Conservation (phyloP, 2,113 vertebrate species). For the Lycaon pictus region DNA sequence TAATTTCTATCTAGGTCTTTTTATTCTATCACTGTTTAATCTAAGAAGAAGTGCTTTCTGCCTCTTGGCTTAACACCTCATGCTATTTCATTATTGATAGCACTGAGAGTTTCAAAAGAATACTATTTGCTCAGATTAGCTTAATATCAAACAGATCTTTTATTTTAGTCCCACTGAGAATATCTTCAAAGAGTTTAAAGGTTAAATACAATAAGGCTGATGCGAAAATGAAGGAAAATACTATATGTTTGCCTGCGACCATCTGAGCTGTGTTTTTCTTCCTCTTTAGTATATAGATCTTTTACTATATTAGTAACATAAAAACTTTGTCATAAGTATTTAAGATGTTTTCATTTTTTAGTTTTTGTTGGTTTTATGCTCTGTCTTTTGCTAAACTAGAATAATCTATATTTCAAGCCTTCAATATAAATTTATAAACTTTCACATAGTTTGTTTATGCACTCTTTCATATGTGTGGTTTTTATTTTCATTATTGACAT, state of each 20-base stretch:
- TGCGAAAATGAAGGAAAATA: not conserved
- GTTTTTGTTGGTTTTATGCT: not conserved
- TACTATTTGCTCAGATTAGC: not conserved
- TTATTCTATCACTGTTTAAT: not conserved
- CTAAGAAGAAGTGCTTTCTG: not conserved
- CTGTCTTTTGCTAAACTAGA: not conserved
- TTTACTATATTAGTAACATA: not conserved
- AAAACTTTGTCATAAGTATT: not conserved
- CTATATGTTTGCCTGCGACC: not conserved
- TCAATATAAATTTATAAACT: not conserved
- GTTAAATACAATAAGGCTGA: not conserved
- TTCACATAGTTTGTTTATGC: not conserved
- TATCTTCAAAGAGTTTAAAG: slow-evolving; percentile 2
- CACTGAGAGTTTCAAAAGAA: slow-evolving; percentile 31
- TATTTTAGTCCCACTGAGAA: not conserved
- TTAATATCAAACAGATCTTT: not conserved
- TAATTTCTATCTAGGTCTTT: not conserved
- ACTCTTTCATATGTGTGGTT: not conserved
- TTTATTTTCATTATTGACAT: slow-evolving; percentile 10
- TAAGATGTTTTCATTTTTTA: not conserved
- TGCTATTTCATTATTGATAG: not conserved
- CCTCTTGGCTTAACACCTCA: not conserved
- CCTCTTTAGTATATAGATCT: not conserved
- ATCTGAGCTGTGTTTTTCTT: not conserved
- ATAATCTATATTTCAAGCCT: not conserved